These are phyloP conservation scores for Ondatra zibethicus DNA, from an alignment of 2,113 vertebrate genomes.

Conservation along the genomic window DNA sequence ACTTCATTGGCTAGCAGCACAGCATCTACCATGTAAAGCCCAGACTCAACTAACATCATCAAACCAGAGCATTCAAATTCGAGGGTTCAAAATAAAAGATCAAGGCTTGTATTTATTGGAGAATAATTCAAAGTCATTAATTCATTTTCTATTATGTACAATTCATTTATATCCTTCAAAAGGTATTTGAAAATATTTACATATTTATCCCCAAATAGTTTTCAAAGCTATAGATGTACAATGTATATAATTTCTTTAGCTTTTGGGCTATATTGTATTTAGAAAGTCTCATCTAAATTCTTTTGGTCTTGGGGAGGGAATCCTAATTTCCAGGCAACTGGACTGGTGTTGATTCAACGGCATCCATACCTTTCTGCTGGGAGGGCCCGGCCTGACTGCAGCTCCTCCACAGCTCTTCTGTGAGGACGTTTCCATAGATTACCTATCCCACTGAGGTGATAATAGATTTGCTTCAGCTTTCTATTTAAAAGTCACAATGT, in stretches of 20 bases:
- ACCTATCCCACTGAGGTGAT: slow-evolving; percentile 48
- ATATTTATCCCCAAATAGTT: background rate
- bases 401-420: slow-evolving; percentile 23
- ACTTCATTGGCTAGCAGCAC: background rate
- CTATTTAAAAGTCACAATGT: slow-evolving; percentile 66
- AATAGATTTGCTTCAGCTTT: slow-evolving; percentile 59
- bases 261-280: background rate
- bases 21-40: background rate
- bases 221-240: background rate
- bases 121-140: background rate
- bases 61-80: background rate
- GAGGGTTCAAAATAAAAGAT: slow-evolving; percentile 18
- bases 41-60: background rate
- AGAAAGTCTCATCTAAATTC: background rate
- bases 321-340: background rate
- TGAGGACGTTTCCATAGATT: slow-evolving; percentile 46
- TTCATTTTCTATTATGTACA: slow-evolving; percentile 18
- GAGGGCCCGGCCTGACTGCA: background rate
- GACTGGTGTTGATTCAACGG: slow-evolving; percentile 18
- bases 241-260: slow-evolving; percentile 18
- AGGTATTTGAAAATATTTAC: background rate
- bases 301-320: background rate
- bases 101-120: slow-evolving; percentile 10
- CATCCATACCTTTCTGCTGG: background rate
- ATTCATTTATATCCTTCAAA: background rate